These are phyloP conservation scores for Nannoperca australis DNA, from an alignment of 2,797 vertebrate species.

Conservation along the genomic window DNA sequence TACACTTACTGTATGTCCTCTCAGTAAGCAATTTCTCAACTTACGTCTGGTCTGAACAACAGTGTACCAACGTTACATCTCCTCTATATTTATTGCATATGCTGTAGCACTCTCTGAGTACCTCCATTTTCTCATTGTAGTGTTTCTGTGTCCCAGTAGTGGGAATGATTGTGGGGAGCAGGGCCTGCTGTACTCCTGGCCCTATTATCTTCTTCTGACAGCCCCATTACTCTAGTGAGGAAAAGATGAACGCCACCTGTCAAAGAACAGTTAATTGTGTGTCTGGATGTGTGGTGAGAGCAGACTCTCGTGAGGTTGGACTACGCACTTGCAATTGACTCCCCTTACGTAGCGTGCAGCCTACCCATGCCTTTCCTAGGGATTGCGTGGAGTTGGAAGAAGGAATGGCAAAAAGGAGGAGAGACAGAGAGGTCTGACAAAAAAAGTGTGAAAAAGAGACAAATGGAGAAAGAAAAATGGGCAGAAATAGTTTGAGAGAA, in stretches of 20 bases:
- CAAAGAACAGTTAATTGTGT: slow-evolving; percentile 97
- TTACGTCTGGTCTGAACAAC: slow-evolving; percentile 23
- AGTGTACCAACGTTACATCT: slow-evolving; percentile 19
- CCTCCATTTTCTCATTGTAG: slow-evolving; percentile 33
- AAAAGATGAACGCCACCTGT: slow-evolving; percentile 99
- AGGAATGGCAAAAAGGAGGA: slow-evolving; percentile 25
- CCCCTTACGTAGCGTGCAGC: slow-evolving; percentile 27
- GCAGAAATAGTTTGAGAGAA: background rate
- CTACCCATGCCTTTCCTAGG: slow-evolving; percentile 9
- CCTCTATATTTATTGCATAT: slow-evolving; percentile 46
- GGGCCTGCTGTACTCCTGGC: slow-evolving; percentile 81
- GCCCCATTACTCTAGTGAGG: slow-evolving; percentile 95
- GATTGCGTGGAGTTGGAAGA: slow-evolving; percentile 6
- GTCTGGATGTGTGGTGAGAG: slow-evolving; percentile 90
- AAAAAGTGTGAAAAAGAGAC: slow-evolving; percentile 23
- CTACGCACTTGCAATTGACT: slow-evolving; percentile 58
- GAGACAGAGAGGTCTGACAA: slow-evolving; percentile 5
- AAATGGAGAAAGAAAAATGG: slow-evolving; percentile 39
- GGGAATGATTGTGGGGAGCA: slow-evolving; percentile 68
- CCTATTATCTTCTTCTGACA: slow-evolving; percentile 98
- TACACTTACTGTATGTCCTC: background rate
- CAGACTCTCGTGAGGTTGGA: slow-evolving; percentile 56
- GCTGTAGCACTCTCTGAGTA: slow-evolving; percentile 10
- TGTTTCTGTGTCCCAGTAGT: slow-evolving; percentile 58
- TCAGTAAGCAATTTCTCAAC: slow-evolving; percentile 9